Conservation (phyloP, 2,113 vertebrate genomes). For the Hucho hucho region DNA sequence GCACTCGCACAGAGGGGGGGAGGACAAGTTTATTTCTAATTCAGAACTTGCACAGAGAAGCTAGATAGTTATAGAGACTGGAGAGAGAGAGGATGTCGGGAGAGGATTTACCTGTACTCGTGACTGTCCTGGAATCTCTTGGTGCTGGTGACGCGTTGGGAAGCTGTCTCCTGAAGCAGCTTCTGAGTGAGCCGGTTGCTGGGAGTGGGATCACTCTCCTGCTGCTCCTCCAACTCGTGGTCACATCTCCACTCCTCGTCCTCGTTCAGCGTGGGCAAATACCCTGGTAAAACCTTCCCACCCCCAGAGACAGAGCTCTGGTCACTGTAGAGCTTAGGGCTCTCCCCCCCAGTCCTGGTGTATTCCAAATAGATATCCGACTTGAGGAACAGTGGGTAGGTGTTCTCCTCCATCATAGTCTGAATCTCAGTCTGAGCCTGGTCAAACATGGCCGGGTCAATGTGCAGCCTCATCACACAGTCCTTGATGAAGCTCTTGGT, state of each 20-base stretch:
- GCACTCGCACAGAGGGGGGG: conserved; percentile 26
- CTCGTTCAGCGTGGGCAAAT: conserved; percentile 89
- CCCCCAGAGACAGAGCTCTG: conserved; percentile 86
- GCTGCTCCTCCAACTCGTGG: conserved; percentile 63
- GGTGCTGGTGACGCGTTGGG: conserved; percentile 71
- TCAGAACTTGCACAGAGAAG: conserved; percentile 52
- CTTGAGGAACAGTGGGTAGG: conserved; percentile 94
- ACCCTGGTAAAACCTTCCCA: conserved; percentile 82
- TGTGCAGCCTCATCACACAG: conserved; percentile 83
- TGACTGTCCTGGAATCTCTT: conserved; percentile 86
- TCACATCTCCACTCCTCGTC: conserved; percentile 92
- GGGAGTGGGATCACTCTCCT: conserved; percentile 70
- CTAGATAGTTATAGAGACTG: conserved; percentile 22
- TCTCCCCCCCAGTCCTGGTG: conserved; percentile 89
- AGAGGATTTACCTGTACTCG: conserved; percentile 85
- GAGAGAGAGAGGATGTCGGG: conserved; percentile 25
- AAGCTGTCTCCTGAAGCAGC: conserved; percentile 84
- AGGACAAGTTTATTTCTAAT: conserved; percentile 52
- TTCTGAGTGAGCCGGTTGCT: conserved; percentile 83
- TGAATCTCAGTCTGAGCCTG: conserved; percentile 96
- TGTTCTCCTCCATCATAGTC: conserved; percentile 91
- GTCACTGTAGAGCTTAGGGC: conserved; percentile 88
- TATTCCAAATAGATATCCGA: conserved; percentile 94
- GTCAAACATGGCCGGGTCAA: conserved; percentile 92
- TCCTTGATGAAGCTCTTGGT: conserved; percentile 94